A percentile compares a stretch with the other conserved stretches of the same genome.
Conservation (phyloP, 2,888 invertebrate genomes). For the Megalurothrips usitatus region DNA sequence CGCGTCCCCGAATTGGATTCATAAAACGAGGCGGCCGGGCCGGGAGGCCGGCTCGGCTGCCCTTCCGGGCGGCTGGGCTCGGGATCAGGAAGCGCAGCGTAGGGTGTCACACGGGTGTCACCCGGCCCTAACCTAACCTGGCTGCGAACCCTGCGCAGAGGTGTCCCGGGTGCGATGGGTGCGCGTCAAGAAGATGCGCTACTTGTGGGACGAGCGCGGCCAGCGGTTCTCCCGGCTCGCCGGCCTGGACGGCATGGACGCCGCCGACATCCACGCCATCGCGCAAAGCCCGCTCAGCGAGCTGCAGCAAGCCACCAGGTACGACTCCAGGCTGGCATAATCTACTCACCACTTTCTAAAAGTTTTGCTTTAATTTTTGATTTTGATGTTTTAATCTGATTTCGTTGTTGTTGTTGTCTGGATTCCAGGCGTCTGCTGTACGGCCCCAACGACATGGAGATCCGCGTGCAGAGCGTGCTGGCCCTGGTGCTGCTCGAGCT, state of each 20-base stretch:
- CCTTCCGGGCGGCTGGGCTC: too few species aligned
- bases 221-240: slow-evolving; percentile 48
- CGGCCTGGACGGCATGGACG: slow-evolving; percentile 45
- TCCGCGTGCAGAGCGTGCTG: slow-evolving; percentile 66
- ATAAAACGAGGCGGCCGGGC: too few species aligned
- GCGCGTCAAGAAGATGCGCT: slow-evolving; percentile 53
- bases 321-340: background rate
- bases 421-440: slow-evolving; percentile 56
- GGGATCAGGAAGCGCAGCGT: too few species aligned
- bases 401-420: too few species aligned
- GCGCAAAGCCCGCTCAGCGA: background rate
- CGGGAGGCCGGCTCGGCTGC: too few species aligned
- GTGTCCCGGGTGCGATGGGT: slow-evolving; percentile 44
- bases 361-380: too few species aligned
- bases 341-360: too few species aligned
- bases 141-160: slow-evolving; percentile 33
- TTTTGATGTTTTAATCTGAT: too few species aligned
- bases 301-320: slow-evolving; percentile 3
- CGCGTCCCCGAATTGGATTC: too few species aligned
- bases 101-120: too few species aligned
- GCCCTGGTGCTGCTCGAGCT: slow-evolving; percentile 66
- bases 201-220: slow-evolving; percentile 52
- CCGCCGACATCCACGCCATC: background rate
- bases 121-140: too few species aligned
- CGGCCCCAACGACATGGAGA: slow-evolving; percentile 66